phyloP scores from a whole-genome alignment of 2,113 vertebrate genomes.

The Zosterops pallidus region DNA sequence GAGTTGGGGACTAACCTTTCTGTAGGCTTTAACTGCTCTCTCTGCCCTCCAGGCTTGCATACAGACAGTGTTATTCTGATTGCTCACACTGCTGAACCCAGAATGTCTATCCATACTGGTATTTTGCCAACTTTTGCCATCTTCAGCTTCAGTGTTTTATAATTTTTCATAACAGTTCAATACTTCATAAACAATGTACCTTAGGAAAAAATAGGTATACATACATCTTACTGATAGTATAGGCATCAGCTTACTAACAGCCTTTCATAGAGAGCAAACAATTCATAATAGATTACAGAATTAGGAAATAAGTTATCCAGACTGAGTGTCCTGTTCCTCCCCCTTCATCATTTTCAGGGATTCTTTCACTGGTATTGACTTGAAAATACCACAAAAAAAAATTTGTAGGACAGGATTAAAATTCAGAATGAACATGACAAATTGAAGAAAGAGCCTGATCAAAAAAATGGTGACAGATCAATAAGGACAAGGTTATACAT shows the following conservation, averaged over 20 bases:
- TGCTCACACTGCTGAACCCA: background rate
- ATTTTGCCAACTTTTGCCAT: slow-evolving; percentile 20
- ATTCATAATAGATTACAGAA: slow-evolving; percentile 58
- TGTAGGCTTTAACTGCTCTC: background rate
- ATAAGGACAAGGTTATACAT: slow-evolving; percentile 54
- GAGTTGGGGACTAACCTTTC: background rate
- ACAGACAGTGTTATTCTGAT: background rate
- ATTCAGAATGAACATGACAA: slow-evolving; percentile 49
- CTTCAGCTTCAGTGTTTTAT: background rate
- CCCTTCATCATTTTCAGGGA: slow-evolving; percentile 53
- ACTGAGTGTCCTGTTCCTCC: slow-evolving; percentile 27
- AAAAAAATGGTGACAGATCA: slow-evolving; percentile 61
- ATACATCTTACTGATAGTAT: slow-evolving; percentile 45
- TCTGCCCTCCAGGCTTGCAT: background rate
- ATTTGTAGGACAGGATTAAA: slow-evolving; percentile 24
- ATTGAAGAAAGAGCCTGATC: slow-evolving; percentile 32
- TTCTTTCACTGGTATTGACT: slow-evolving; percentile 38
- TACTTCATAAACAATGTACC: slow-evolving; percentile 57
- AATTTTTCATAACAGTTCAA: slow-evolving; percentile 50
- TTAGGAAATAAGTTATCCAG: slow-evolving; percentile 61
- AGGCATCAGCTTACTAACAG: slow-evolving; percentile 32
- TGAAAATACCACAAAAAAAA: slow-evolving; percentile 1
- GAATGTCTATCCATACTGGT: background rate
- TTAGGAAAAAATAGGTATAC: slow-evolving; percentile 52
- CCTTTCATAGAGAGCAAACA: slow-evolving; percentile 47